These are phyloP conservation scores for Phaenicophaeus curvirostris DNA, from an alignment of 2,797 vertebrate genomes.

Conservation along the genomic window DNA sequence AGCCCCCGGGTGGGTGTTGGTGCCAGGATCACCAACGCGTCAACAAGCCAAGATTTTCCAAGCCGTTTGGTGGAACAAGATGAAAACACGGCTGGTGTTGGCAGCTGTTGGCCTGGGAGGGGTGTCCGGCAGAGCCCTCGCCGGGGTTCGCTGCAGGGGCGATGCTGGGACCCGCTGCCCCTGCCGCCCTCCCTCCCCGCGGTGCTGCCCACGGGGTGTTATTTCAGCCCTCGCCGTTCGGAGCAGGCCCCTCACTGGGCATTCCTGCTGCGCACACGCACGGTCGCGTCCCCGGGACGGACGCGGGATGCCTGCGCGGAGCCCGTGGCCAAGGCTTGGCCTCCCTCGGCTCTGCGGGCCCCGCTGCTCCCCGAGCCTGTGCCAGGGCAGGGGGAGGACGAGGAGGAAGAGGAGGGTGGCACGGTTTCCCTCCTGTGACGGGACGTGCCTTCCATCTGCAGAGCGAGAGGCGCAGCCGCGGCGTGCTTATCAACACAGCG, in stretches of 20 bases:
- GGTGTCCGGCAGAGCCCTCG: neutral
- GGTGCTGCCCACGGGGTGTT: neutral
- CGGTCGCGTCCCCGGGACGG: neutral
- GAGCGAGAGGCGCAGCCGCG: neutral
- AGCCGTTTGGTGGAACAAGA: neutral
- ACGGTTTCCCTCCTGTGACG: neutral
- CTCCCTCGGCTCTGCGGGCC: neutral
- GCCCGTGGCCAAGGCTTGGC: neutral
- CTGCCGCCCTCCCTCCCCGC: neutral
- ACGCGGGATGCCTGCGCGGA: neutral
- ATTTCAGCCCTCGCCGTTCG: rapidly evolving
- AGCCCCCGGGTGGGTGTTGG: neutral
- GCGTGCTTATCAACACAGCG: neutral
- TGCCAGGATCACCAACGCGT: neutral
- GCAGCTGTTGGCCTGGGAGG: neutral
- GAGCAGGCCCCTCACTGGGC: neutral
- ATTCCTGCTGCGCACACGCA: neutral
- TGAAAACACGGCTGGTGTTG: neutral
- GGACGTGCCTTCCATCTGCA: constrained; percentile 10
- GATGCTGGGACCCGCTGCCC: neutral
- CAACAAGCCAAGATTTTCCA: neutral
- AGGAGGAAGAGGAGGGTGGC: constrained; percentile 41
- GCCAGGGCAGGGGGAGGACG: neutral
- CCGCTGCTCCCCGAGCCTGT: neutral
- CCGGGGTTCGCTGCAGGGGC: neutral